Base-by-base conservation (phyloP, 2,888 invertebrate species). In the Drosophila gaucha region DNA sequence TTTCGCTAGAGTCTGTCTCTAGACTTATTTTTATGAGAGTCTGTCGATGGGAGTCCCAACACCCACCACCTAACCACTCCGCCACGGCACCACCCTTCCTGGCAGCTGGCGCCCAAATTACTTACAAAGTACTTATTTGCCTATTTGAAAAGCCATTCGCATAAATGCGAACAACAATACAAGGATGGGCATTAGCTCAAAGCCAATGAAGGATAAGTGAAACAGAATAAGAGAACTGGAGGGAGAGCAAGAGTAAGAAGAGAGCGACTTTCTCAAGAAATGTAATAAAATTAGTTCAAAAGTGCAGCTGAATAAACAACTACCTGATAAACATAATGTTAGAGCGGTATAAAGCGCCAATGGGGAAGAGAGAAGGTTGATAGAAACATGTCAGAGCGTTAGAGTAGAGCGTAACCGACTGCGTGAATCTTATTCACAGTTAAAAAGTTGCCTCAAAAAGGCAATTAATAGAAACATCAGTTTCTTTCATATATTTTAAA, bases 71-170 rank as follows among this genome's bases (percentile, higher is more conserved):
- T 28, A 36, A 46, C 39, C 49, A 10, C 6, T 8, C 10, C 16
- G 10, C 1, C 3, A 4, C 1, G 26, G 8, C n/a, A 9, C n/a
- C 16, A 10, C 31, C 28, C 39, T 5, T 6, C 16, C 18, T 18
- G 4, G 24, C 72, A 79, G 60, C 69, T 70, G 80, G 50, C 69
- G 47, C 39, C 71, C 74, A 60, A 73, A 80, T 87, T 82, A 86
- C 87, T 82, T 84, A 82, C 87, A 80, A 82, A 87, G 82, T 85
- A 87, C 85, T 87, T 82, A 82, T 78, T 87, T 80, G 82, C 87
- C 82, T 74, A 87, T 82, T 82, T 67, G 66, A 67, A 78, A 87
- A 87, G 74, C 56, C 74, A 82, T 87, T 87, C 69, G 62, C 55
- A 67, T 74, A 74, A 86, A 87, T 67, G 65, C 38, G 60, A 71